These are phyloP conservation scores for Eupithecia subfuscata DNA, from an alignment of 2,888 invertebrate genomes.

Conservation along the genomic window DNA sequence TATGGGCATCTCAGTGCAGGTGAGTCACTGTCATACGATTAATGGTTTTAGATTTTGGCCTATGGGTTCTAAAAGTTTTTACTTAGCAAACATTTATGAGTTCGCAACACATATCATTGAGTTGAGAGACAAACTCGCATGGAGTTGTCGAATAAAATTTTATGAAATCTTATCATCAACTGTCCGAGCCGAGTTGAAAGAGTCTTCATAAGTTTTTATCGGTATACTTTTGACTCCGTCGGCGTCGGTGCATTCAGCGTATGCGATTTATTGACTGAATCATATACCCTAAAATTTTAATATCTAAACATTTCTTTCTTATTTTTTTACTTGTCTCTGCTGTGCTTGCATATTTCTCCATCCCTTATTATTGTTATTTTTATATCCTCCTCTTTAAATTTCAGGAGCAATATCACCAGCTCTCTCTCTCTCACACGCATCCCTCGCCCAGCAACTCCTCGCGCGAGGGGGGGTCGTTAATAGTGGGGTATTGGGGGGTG, in stretches of 20 bases:
- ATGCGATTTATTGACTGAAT: background rate
- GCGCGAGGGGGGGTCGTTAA: constrained; percentile 76
- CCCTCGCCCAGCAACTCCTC: constrained; percentile 75
- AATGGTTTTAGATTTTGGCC: too few relatives aligned
- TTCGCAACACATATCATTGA: too few relatives aligned
- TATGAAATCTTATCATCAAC: too few relatives aligned
- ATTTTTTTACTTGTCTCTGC: background rate
- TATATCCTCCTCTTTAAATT: constrained; percentile 39
- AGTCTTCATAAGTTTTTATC: background rate
- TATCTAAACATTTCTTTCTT: background rate
- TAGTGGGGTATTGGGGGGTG: constrained; percentile 73
- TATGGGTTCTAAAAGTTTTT: background rate
- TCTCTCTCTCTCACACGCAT: constrained; percentile 85
- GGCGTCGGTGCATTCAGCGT: too few relatives aligned
- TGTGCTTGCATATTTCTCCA: background rate
- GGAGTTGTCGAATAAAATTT: too few relatives aligned
- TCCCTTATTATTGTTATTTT: background rate
- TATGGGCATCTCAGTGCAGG: constrained; percentile 98
- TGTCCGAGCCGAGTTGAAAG: background rate
- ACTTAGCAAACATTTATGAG: background rate
- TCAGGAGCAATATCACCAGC: constrained; percentile 93
- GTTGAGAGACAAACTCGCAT: too few relatives aligned
- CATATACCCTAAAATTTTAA: background rate
- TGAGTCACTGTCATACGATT: constrained; percentile 56
- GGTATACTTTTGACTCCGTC: too few relatives aligned